These are phyloP conservation scores for Cuculus canorus DNA, from an alignment of 2,797 vertebrate species.

Conservation along the genomic window DNA sequence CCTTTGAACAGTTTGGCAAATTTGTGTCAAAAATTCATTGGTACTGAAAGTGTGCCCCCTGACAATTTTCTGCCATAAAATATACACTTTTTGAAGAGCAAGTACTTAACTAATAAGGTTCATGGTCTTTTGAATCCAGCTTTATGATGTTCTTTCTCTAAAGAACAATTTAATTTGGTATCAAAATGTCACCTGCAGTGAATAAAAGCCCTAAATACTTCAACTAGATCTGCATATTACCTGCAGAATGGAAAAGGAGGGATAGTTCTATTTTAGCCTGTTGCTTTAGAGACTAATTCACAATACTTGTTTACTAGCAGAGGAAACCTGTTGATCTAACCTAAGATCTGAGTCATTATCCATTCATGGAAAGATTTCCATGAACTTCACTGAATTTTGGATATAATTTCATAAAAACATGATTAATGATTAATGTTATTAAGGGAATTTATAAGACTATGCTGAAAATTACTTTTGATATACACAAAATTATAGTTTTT, in stretches of 20 bases:
- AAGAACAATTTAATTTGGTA: constrained; percentile 59
- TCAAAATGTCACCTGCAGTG: constrained; percentile 52
- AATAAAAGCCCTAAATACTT: constrained; percentile 47
- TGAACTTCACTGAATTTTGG: not conserved
- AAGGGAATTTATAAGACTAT: not conserved
- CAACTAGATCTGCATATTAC: not conserved
- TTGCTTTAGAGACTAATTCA: not conserved
- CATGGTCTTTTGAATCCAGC: constrained; percentile 24
- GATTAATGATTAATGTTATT: not conserved
- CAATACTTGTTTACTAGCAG: not conserved
- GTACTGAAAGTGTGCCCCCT: not conserved
- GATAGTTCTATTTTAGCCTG: not conserved
- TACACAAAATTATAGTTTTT: not conserved
- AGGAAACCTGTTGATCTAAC: not conserved
- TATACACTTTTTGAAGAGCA: constrained; percentile 23
- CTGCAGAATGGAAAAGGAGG: not conserved
- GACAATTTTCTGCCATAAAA: constrained; percentile 2
- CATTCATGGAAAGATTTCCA: not conserved
- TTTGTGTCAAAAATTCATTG: constrained; percentile 40
- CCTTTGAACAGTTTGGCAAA: constrained; percentile 44
- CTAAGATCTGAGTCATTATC: not conserved
- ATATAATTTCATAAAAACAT: not conserved
- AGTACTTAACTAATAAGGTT: constrained; percentile 39
- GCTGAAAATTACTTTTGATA: not conserved
- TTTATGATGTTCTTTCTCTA: constrained; percentile 49